phyloP scores from a whole-genome alignment of 37 sponge, comb jelly and placozoan genomes.

The Chondrilla cf. caribensis region DNA sequence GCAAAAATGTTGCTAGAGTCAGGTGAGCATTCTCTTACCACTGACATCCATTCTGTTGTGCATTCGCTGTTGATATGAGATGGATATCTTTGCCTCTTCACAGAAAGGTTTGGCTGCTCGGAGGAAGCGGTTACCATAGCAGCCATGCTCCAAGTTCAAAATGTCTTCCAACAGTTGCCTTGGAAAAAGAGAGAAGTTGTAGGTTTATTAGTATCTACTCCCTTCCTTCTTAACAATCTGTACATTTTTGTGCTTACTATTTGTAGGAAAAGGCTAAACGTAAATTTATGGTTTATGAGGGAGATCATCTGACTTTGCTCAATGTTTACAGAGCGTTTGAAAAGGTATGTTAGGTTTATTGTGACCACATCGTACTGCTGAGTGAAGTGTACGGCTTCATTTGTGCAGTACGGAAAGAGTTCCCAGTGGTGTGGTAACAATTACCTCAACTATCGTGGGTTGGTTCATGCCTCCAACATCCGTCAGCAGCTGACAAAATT shows the following conservation, averaged over 20 bases:
- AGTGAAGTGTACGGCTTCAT: not conserved
- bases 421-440: conserved; percentile 81
- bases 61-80: not conserved
- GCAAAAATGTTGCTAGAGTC: conserved; percentile 86
- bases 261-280: conserved; percentile 54
- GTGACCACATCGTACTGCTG: not conserved
- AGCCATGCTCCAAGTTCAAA: conserved; percentile 87
- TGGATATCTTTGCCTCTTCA: not conserved
- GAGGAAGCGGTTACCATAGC: conserved; percentile 85
- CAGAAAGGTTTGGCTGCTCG: conserved; percentile 83
- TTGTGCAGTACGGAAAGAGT: conserved; percentile 54
- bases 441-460: conserved; percentile 70
- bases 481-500: conserved; percentile 72
- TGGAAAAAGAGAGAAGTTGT: conserved; percentile 71
- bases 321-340: conserved; percentile 89
- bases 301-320: conserved; percentile 89
- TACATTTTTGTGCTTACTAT: not conserved
- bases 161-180: conserved; percentile 68
- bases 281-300: conserved; percentile 81
- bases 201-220: conserved; percentile 9
- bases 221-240: not conserved
- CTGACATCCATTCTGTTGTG: not conserved
- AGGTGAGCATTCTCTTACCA: conserved; percentile 44
- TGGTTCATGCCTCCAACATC: conserved; percentile 75
- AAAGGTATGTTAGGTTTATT: conserved; percentile 34